Base-by-base conservation (phyloP, 2,113 vertebrate species). In the Anoplopoma fimbria region DNA sequence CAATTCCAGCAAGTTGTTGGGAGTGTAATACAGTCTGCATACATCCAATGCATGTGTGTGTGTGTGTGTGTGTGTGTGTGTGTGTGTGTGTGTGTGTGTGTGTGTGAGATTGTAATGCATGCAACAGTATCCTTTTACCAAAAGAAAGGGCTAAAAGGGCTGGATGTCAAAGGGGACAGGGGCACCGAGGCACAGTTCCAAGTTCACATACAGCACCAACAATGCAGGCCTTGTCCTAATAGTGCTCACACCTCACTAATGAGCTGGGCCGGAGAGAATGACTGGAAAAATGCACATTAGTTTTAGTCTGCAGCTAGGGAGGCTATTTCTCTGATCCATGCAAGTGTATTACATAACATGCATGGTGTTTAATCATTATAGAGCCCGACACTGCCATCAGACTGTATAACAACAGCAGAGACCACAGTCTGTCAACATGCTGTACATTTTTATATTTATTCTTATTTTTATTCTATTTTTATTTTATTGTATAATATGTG, bases 181-280 rank as follows among this genome's bases (percentile, higher is more conserved):
- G 17, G 2, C 40, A 33, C 9, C 23, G 34, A 53, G 33, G 49
- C 34, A 7, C 29, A 62, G 49, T 21, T 53, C 13, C 58, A 75
- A 34, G 40, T 64, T 51, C 74, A 67, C 51, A 74, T 19, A 36
- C 2, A 70, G 27, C 10, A n/a, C 69, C 25, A 60, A 71, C 60
- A 80, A 76, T 60, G 1, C 47, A 33, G 33, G 34, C 83, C 34
- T 72, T 76, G 67, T 77, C 17, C 60, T 14, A 29, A n/a, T 19
- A 10, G 10, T 14, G 80, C 33, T 62, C 4, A 33, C 40, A 38
- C 19, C 14, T 62, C 55, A 55, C 25, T 68, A 31, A 61, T 33
- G 25, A 42, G n/a, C 5, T 10, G 45, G 8, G 40, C 25, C 42
- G 21, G 2, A 47, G 17, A 27, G 42, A 45, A 42, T 19, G 38